These are phyloP conservation scores for Ericerus pela DNA, from an alignment of 1,140 invertebrate species.

Conservation along the genomic window DNA sequence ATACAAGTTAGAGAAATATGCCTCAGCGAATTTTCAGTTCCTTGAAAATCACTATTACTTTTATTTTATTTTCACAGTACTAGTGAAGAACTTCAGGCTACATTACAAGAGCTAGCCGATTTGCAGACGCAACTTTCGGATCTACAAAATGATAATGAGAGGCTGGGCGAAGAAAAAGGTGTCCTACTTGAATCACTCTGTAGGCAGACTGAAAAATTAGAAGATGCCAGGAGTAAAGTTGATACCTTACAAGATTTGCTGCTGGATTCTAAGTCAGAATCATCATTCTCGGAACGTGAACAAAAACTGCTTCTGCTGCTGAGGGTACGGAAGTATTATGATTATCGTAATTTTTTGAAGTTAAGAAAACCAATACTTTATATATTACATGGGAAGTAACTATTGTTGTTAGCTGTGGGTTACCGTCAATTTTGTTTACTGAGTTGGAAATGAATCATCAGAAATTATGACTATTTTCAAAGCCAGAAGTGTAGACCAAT, in stretches of 20 bases:
- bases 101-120: conserved; percentile 79
- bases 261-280: conserved; percentile 32
- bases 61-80: conserved; percentile 42
- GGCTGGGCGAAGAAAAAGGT: conserved; percentile 70
- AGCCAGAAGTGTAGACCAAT: no score
- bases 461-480: no score
- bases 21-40: no score
- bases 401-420: no score
- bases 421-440: no score
- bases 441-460: no score
- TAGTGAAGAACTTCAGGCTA: conserved; percentile 90
- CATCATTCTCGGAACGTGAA: conserved; percentile 53
- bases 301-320: conserved; percentile 70
- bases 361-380: no score
- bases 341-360: no score
- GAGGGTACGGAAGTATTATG: conserved; percentile 44
- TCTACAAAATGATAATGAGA: conserved; percentile 72
- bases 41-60: background rate
- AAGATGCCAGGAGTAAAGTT: conserved; percentile 59
- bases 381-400: no score
- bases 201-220: conserved; percentile 77
- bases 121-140: conserved; percentile 71
- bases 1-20: no score
- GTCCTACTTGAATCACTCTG: conserved; percentile 80
- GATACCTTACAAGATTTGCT: conserved; percentile 55